phyloP scores from a whole-genome alignment of 1,140 invertebrate genomes.

The Brachionus asplanchnoidis region DNA sequence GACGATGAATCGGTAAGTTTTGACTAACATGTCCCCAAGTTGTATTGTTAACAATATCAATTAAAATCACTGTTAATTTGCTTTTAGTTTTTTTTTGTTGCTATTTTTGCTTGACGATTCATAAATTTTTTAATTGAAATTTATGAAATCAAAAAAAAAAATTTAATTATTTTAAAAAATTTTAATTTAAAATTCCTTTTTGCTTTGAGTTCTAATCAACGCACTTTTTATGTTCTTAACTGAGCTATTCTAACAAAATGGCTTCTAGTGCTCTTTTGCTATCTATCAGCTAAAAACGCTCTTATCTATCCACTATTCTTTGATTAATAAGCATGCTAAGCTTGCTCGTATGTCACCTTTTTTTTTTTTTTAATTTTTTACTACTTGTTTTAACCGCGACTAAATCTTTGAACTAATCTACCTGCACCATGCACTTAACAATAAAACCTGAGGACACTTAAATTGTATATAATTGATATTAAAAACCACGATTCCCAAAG shows the following conservation, averaged over 20 bases:
- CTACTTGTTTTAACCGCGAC: not conserved
- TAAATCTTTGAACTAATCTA: not conserved
- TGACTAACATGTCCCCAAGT: not conserved
- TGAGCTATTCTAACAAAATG: not conserved
- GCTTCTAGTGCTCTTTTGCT: not conserved
- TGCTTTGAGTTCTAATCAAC: not conserved
- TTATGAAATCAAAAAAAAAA: not conserved
- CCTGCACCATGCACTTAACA: not conserved
- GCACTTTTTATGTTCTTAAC: not conserved
- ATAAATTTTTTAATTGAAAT: not conserved
- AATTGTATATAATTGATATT: not conserved
- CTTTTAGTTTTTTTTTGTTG: not conserved
- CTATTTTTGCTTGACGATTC: not conserved
- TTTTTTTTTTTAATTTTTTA: not conserved
- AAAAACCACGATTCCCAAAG: not conserved
- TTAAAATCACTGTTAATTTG: not conserved
- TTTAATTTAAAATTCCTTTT: conserved; percentile 1
- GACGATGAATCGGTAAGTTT: conserved; percentile 25
- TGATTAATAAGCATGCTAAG: not conserved
- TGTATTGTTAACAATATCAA: conserved; percentile 5
- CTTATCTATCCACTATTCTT: not conserved
- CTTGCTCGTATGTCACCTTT: not conserved
- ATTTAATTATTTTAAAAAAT: not conserved
- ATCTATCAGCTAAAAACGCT: not conserved
- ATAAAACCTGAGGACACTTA: conserved; percentile 27